Conservation (phyloP, 2,888 invertebrate species). For the Epinotia bilunana region DNA sequence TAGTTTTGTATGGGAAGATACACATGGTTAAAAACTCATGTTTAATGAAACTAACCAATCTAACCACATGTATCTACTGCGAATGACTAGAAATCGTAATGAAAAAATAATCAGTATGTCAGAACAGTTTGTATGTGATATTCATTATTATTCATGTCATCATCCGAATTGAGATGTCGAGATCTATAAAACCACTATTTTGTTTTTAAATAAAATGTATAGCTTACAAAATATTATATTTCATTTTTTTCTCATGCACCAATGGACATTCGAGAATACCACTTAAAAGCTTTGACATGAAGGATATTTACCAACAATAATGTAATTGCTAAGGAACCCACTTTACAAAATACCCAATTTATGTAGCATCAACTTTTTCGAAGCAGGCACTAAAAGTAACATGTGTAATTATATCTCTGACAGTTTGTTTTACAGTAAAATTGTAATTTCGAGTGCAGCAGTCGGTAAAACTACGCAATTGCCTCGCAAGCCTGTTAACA, state of each 20-base stretch:
- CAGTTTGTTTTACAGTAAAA: too few species aligned
- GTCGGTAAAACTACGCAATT: too few species aligned
- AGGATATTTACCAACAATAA: not conserved
- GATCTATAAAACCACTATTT: not conserved
- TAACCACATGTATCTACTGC: not conserved
- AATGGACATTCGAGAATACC: not conserved
- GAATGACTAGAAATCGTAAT: not conserved
- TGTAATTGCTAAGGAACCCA: not conserved
- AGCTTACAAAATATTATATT: too few species aligned
- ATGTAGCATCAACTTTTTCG: not conserved
- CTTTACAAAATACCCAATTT: not conserved
- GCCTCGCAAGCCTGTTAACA: too few species aligned
- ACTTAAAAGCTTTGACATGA: not conserved
- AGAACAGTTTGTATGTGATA: not conserved
- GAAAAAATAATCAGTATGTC: not conserved
- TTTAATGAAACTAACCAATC: not conserved
- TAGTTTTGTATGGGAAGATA: not conserved
- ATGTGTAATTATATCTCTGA: too few species aligned
- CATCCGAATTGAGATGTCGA: not conserved
- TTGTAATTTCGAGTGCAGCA: too few species aligned
- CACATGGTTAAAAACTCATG: not conserved
- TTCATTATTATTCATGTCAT: not conserved
- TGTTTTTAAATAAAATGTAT: too few species aligned
- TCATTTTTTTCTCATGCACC: not conserved
- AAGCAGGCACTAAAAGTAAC: too few species aligned